phyloP scores from a whole-genome alignment of 2,113 vertebrate species.

The Mirza zaza region DNA sequence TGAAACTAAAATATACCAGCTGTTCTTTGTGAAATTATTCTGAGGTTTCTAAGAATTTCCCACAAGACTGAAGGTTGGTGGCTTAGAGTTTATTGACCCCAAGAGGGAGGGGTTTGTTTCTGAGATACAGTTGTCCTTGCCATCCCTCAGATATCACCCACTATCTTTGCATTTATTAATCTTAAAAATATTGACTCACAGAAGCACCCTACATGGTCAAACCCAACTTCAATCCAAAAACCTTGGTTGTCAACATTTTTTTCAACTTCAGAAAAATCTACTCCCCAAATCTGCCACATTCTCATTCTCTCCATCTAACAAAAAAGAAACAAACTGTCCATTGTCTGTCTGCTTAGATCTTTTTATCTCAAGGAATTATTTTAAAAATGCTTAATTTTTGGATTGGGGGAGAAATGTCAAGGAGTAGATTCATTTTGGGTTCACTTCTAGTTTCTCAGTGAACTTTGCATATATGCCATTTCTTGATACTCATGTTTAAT shows the following conservation, averaged over 20 bases:
- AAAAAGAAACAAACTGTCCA: not conserved
- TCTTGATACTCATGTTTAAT: not conserved
- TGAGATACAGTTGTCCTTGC: not conserved
- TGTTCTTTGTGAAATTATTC: not conserved
- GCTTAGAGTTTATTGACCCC: not conserved
- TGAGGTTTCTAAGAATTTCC: constrained; percentile 45
- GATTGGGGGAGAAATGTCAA: not conserved
- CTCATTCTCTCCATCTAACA: not conserved
- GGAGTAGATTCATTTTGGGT: not conserved
- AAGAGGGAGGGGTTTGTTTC: not conserved
- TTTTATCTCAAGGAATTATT: not conserved
- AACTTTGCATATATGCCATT: not conserved
- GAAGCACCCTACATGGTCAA: not conserved
- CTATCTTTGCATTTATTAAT: not conserved
- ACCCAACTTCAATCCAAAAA: not conserved
- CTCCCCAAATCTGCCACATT: not conserved
- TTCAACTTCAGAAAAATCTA: constrained; percentile 3
- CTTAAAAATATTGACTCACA: not conserved
- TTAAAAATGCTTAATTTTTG: not conserved
- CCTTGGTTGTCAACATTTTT: not conserved
- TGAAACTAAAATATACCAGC: constrained; percentile 8
- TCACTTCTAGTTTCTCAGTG: not conserved
- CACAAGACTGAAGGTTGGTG: not conserved
- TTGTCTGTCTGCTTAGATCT: not conserved
- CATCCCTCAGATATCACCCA: not conserved